These are phyloP conservation scores for Pipa parva DNA, from an alignment of 2,113 vertebrate species.

Conservation along the genomic window DNA sequence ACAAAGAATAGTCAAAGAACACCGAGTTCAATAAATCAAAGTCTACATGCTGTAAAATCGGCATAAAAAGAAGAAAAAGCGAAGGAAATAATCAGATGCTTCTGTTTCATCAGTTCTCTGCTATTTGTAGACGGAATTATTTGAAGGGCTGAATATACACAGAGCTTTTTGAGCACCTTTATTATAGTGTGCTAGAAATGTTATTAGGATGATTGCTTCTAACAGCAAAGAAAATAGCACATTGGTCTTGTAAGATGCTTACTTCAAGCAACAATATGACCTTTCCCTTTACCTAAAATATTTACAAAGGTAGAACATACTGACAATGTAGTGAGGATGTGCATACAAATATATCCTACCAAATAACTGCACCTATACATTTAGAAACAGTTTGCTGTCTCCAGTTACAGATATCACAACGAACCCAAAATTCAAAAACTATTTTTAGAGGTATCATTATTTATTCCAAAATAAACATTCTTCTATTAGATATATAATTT, in stretches of 20 bases:
- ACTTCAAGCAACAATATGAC: neutral
- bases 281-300: too few relatives aligned
- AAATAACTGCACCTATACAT: too few relatives aligned
- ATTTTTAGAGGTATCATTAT: too few relatives aligned
- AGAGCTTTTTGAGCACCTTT: neutral
- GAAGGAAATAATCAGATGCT: neutral
- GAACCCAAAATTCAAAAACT: too few relatives aligned
- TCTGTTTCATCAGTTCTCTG: neutral
- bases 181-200: neutral
- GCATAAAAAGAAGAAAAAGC: neutral
- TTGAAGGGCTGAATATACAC: neutral
- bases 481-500: too few relatives aligned
- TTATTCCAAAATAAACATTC: too few relatives aligned
- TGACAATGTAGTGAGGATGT: too few relatives aligned
- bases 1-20: constrained; percentile 4
- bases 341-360: too few relatives aligned
- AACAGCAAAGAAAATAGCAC: neutral
- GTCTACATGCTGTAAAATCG: neutral
- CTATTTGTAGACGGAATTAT: neutral
- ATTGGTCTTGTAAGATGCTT: neutral
- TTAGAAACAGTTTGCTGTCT: too few relatives aligned
- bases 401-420: too few relatives aligned
- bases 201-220: neutral
- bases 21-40: neutral
- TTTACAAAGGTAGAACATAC: too few relatives aligned